Evolutionary conservation across 2,888 invertebrate genomes (phyloP).

Genomic region (Dryadula phaetusa): DNA sequence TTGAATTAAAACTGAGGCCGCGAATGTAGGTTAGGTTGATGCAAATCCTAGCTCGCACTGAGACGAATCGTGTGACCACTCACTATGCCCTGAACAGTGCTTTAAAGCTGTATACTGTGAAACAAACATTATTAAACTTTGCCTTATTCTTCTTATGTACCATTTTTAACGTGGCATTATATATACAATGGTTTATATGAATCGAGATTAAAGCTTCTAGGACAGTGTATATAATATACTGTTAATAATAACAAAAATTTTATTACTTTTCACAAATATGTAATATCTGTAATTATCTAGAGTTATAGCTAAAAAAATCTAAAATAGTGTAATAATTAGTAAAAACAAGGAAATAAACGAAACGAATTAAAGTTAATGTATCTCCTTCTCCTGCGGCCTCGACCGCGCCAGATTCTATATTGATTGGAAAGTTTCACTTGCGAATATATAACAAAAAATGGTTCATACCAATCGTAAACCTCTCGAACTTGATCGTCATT

Average conservation of each 20-base stretch:
- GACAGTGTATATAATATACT: too few relatives aligned
- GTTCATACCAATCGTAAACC: not conserved
- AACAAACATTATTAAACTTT: conserved; percentile 12
- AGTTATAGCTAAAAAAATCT: too few relatives aligned
- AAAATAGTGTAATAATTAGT: too few relatives aligned
- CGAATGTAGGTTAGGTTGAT: conserved; percentile 32
- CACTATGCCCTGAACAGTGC: conserved; percentile 13
- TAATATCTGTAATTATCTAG: too few relatives aligned
- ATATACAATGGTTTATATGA: too few relatives aligned
- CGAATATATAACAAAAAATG: not conserved
- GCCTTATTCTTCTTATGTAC: not conserved
- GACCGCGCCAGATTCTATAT: not conserved
- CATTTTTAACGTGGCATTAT: not conserved
- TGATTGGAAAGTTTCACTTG: not conserved
- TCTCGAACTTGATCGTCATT: conserved; percentile 7
- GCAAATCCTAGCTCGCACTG: conserved; percentile 30
- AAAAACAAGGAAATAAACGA: too few relatives aligned
- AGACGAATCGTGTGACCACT: conserved; percentile 31
- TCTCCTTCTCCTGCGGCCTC: not conserved
- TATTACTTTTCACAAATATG: too few relatives aligned
- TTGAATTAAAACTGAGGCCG: conserved; percentile 24
- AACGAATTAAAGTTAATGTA: not conserved
- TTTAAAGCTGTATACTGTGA: conserved; percentile 19
- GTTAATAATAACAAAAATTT: too few relatives aligned
- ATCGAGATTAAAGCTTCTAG: too few relatives aligned